Evolutionary conservation across 2,888 invertebrate genomes (phyloP), one percentile per base, ranked within the genome.

Genomic region (Kuschelorhynchus macadamiae): DNA sequence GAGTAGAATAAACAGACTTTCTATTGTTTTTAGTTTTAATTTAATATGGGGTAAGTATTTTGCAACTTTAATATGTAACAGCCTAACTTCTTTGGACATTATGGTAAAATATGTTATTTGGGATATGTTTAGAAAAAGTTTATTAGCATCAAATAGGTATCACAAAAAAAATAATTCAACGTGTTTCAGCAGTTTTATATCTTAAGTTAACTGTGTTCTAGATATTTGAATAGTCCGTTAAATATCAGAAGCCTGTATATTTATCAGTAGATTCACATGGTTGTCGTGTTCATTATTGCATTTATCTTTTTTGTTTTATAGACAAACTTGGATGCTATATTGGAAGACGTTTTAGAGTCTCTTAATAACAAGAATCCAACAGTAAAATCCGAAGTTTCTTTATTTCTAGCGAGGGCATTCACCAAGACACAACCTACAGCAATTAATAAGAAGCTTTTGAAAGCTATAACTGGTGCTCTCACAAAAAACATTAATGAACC

Each of bases 351-450:
- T 74, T 78, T 96, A 0, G 92, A 92, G 46, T 93, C 95, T 0
- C 87, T 99, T 69, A 93, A 92, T 63, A 96, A 94, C 81, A 97
- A 97, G 85, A 97, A 96, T 84, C 96, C 96, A 0, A 90, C 90
- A 2, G 93, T 97, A 1, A 96, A 95, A 83, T 89, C 93, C 0
- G 96, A 97, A 85, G 94, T 93, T 0, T 91, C 94, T 0, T 81
- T 91, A 36, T 98, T 97, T 83, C 82, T 98, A 46, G 89, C 94
- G 0, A 88, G 97, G 36, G 92, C 93, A 14, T 91, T 98, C 76
- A 87, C 93, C 2, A 89, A 89, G 76, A 94, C 94, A 1, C 92
- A 92, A 52, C 92, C 96, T 0, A 86, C 91, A 0, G 88, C 92
- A 18, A 87, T 97, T 60, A 95, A 92, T 77, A 98, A 98, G 84